These are phyloP conservation scores for Ellobius talpinus DNA, from an alignment of 2,113 vertebrate species.

Conservation along the genomic window DNA sequence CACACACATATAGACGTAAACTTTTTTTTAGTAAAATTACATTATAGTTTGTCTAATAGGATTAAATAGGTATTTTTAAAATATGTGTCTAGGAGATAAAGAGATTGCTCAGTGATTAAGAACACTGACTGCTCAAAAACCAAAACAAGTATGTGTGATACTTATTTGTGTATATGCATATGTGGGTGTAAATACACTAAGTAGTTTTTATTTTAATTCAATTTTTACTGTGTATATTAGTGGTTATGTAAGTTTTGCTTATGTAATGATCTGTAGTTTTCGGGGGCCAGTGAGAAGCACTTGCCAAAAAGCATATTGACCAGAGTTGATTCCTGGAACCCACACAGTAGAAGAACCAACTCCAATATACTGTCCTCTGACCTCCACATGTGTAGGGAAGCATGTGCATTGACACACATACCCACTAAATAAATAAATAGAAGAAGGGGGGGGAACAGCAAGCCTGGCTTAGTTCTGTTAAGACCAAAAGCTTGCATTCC, in stretches of 20 bases:
- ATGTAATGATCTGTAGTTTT: neutral
- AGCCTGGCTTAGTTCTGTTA: neutral
- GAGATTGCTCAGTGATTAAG: no score
- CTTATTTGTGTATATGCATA: neutral
- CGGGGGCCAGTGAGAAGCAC: neutral
- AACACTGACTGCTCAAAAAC: no score
- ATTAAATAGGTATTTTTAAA: constrained; percentile 11
- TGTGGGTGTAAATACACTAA: neutral
- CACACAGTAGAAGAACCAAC: neutral
- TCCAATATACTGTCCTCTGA: neutral
- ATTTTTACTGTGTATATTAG: neutral
- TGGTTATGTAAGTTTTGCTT: neutral
- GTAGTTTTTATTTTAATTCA: neutral
- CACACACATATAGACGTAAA: neutral
- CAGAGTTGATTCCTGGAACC: neutral
- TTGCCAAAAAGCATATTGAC: neutral
- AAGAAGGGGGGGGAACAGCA: neutral
- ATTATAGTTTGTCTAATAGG: neutral
- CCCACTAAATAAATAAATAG: neutral
- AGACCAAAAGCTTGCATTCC: neutral
- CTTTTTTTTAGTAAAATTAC: neutral
- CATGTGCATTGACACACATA: neutral
- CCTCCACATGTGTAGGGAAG: neutral
- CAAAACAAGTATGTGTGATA: neutral
- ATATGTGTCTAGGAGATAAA: neutral